Evolutionary conservation across 1,140 invertebrate genomes (phyloP).

Genomic region (Leucophenga varia): DNA sequence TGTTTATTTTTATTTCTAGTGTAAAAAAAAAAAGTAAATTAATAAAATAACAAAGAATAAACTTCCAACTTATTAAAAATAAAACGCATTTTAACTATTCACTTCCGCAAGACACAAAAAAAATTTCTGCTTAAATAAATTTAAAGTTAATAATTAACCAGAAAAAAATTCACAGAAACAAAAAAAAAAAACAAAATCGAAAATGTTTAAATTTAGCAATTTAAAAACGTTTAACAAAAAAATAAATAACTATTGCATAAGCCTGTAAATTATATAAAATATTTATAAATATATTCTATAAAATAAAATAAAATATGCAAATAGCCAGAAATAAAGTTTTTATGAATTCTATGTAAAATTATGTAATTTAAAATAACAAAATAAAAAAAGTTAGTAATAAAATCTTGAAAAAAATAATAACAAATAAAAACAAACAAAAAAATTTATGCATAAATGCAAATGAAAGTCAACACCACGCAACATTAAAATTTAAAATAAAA

Average conservation of each 20-base stretch:
- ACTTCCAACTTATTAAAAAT: conserved; percentile 28
- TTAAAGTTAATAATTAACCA: no score
- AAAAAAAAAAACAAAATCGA: no score
- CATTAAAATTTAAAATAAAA: conserved; percentile 44
- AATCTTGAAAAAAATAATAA: not conserved
- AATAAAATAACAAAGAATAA: no score
- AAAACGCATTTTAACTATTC: no score
- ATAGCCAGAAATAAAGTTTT: conserved; percentile 22
- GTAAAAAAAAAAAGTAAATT: conserved; percentile 20
- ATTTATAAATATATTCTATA: conserved; percentile 13
- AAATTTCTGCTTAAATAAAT: no score
- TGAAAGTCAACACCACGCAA: no score
- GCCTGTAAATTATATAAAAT: conserved; percentile 44
- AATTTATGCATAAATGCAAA: no score
- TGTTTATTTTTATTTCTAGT: conserved; percentile 24
- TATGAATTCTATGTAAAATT: conserved; percentile 44
- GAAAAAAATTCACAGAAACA: no score
- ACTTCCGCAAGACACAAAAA: no score
- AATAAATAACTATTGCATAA: conserved; percentile 43
- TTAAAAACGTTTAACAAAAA: conserved; percentile 38
- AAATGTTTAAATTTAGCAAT: no score
- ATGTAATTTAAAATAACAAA: conserved; percentile 36
- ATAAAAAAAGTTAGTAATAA: conserved; percentile 1
- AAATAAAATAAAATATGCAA: conserved; percentile 7
- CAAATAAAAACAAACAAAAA: conserved; percentile 16